phyloP scores from a whole-genome alignment of 1,140 invertebrate species.

The Dendrolimus punctatus region DNA sequence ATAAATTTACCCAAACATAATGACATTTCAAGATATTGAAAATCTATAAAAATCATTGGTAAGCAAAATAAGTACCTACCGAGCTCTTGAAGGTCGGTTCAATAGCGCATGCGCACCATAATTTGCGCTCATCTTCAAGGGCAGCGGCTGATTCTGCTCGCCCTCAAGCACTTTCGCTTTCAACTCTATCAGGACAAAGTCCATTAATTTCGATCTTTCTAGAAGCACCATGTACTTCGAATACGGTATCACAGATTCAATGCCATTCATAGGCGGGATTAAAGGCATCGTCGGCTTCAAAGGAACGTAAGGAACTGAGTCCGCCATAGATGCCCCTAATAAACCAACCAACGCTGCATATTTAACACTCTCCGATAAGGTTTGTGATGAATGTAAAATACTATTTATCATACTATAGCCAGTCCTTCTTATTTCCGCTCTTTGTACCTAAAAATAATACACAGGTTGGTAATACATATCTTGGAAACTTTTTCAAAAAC shows the following conservation, averaged over 20 bases:
- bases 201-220: conserved; percentile 56
- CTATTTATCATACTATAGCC: conserved; percentile 62
- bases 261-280: conserved; percentile 39
- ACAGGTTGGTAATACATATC: not conserved
- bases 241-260: conserved; percentile 65
- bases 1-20: no score
- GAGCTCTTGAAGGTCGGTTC: conserved; percentile 78
- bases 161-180: conserved; percentile 57
- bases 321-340: conserved; percentile 65
- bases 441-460: conserved; percentile 49
- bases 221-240: conserved; percentile 56
- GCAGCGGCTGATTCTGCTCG: conserved; percentile 48
- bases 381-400: conserved; percentile 53
- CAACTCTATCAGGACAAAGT: conserved; percentile 55
- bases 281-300: conserved; percentile 49
- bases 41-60: not conserved
- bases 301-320: conserved; percentile 53
- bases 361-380: conserved; percentile 61
- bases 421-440: conserved; percentile 60
- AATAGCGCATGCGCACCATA: conserved; percentile 83
- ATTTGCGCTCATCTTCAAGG: conserved; percentile 72
- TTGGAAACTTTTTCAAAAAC: not conserved
- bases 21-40: no score
- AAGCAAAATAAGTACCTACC: conserved; percentile 45
- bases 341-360: conserved; percentile 58